Evolutionary conservation across 2,113 vertebrate species (phyloP), one percentile per base, ranked within the genome.

Genomic region (Circaetus cinerascens): DNA sequence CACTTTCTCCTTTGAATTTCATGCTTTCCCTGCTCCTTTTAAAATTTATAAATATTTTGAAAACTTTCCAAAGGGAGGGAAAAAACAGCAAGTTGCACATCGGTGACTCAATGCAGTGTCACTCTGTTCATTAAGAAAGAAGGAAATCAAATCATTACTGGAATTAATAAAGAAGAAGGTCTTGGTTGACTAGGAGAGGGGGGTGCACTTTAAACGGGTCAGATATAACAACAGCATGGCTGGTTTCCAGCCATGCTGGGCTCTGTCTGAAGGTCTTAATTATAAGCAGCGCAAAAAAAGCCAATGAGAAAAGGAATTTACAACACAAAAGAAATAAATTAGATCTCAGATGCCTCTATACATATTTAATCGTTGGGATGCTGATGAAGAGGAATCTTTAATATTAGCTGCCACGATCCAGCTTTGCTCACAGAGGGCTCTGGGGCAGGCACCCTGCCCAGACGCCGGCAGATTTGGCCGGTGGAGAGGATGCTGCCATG

Each of bases 301-400:
- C 56, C 32, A 5, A 55, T 0, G 1, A 97, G 94, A 91, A 94
- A 96, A 95, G 71, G 91, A 92, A 97, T 96, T 97, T 96, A 87
- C 91, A 95, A 83, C 78, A 97, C 95, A 97, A 96, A 97, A 94
- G 94, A 97, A 97, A 96, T 92, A 94, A 97, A 97, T 97, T 96
- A 69, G 95, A 91, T 97, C 95, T 97, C 82, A 59, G 77, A 88
- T 95, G 93, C 86, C 57, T 91, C 85, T 81, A 80, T 95, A 95
- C 93, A 95, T 97, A 94, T 93, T 97, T 96, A 97, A 97, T 97
- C 13, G 3, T 22, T 38, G 80, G 93, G 95, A 95, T 94, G 82
- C 94, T 96, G 97, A 94, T 94, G 79, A 97, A 94, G 83, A 93
- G 94, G 91, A 97, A 96, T 95, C 71, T 91, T 88, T 92, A 88